Evolutionary conservation across 2,797 vertebrate genomes (phyloP), one percentile per base, ranked within the genome.

Genomic region (Chrosomus eos): DNA sequence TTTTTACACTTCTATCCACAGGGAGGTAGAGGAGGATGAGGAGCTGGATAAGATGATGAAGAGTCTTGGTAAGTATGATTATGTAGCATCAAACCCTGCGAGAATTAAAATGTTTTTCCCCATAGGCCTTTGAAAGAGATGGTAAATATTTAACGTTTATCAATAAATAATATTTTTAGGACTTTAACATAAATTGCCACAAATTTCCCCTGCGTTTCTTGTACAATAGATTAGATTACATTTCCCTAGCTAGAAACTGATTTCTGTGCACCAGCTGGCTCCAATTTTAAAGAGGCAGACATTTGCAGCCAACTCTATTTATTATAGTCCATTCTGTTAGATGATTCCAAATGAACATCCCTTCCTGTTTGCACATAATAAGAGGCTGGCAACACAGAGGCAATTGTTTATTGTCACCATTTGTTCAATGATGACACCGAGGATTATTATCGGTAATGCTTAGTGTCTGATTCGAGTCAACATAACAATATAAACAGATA

Each of bases 1-100:
- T 26, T 83, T 66, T 67, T 51, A 48, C 23, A 6, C 62, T 53
- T 80, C 0, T 13, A 14, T 73, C 10, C 90, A 92, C 92, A 99
- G 98, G 91, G 98, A 99, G 90, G 95, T 90, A 67, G 97, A 99
- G 88, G 98, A 99, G 88, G 98, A 99, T 51, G 93, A 97, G 92
- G 43, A 97, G 91, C 90, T 99, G 38, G 93, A 96, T 92, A 92
- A 94, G 87, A 95, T 99, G 96, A 96, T 99, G 91, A 92, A 92
- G 93, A 95, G 31, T 38, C 91, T 97, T 66, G 97, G 98, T 98
- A 92, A 96, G 95, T 91, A 38, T 70, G 16, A 31, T 26, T 23
- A 33, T 53, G 33, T 77, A 28, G 23, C 23, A 26, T 62, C n/a
- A 77, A 60, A 76, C 21, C 31, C 31, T 76, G n/a, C n/a, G 21